Evolutionary conservation across 2,113 vertebrate species (phyloP).

Genomic region (Synodontis membranacea): DNA sequence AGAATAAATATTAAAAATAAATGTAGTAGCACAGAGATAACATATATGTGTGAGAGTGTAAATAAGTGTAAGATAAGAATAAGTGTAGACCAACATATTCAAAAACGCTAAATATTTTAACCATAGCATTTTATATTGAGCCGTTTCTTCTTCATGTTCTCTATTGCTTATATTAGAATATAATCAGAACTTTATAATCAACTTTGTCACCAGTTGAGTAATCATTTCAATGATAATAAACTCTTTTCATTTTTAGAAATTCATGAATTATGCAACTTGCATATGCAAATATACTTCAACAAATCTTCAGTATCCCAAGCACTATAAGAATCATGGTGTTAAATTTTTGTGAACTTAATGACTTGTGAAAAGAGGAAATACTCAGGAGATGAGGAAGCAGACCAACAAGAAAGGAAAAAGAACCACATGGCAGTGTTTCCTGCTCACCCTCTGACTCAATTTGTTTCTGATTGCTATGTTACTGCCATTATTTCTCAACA

Average conservation of each 20-base stretch:
- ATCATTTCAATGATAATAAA: background rate
- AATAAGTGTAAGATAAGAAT: no score
- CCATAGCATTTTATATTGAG: background rate
- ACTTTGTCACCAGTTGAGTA: background rate
- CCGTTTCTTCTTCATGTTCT: background rate
- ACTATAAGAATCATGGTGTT: background rate
- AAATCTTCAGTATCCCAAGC: background rate
- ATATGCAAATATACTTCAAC: background rate
- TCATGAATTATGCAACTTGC: background rate
- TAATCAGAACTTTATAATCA: background rate
- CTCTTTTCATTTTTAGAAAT: background rate
- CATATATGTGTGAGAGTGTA: background rate
- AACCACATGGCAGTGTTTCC: constrained; percentile 20
- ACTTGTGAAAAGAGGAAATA: constrained; percentile 32
- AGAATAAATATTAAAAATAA: no score
- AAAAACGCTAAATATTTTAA: background rate
- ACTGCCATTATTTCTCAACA: constrained; percentile 28
- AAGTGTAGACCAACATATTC: background rate
- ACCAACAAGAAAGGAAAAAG: constrained; percentile 33
- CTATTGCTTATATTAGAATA: background rate
- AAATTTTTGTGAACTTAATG: background rate
- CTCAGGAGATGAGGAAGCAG: constrained; percentile 25
- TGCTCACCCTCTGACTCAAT: background rate
- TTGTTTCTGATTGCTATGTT: background rate
- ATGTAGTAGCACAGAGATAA: background rate